Evolutionary conservation across 2,888 invertebrate genomes (phyloP).

Genomic region (Tuta absoluta): DNA sequence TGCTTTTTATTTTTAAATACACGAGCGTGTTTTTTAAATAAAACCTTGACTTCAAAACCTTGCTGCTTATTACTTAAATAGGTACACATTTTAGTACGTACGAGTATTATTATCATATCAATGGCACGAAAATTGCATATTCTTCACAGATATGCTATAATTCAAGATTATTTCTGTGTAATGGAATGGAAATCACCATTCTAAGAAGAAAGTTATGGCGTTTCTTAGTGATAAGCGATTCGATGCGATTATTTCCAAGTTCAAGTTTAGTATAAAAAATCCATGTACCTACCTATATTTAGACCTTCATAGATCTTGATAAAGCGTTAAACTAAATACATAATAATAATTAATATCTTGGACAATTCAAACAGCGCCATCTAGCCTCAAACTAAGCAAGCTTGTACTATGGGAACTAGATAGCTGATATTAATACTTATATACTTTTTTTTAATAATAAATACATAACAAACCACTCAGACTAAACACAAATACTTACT

Average conservation of each 20-base stretch:
- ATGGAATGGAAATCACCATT: background rate
- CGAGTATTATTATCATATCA: background rate
- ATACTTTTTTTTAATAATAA: too few species aligned
- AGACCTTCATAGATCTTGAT: too few species aligned
- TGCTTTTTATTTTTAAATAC: background rate
- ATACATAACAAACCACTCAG: too few species aligned
- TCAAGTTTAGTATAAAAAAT: slow-evolving; percentile 1
- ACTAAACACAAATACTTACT: too few species aligned
- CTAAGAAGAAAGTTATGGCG: background rate
- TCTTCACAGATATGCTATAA: background rate
- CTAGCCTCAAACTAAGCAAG: too few species aligned
- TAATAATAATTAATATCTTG: too few species aligned
- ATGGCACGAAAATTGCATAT: background rate
- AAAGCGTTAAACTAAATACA: too few species aligned
- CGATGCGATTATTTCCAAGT: background rate
- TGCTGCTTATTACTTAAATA: background rate
- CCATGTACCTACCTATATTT: too few species aligned
- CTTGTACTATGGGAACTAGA: too few species aligned
- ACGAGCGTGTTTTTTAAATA: too few species aligned
- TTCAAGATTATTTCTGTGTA: background rate
- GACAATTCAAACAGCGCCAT: too few species aligned
- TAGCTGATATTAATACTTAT: too few species aligned
- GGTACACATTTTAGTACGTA: background rate
- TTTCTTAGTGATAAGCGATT: slow-evolving; percentile 1
- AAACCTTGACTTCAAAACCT: background rate